Evolutionary conservation across 1,140 invertebrate species (phyloP).

Genomic region (Vanessa atalanta): DNA sequence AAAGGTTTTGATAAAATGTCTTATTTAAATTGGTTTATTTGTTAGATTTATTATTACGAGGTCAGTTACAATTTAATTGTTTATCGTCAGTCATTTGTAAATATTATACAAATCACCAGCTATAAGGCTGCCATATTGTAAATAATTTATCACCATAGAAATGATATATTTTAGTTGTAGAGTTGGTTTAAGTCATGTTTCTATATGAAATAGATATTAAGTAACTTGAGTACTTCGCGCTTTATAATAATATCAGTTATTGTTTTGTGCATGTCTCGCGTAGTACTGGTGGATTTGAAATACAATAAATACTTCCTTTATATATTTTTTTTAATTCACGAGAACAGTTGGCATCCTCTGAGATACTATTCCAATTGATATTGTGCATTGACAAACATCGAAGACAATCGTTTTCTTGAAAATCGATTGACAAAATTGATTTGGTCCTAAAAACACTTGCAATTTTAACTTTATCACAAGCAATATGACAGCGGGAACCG

Average conservation of each 20-base stretch:
- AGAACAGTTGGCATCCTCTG: too few relatives aligned
- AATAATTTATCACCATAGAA: conserved; percentile 22
- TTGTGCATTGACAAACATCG: too few relatives aligned
- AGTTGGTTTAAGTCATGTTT: neutral
- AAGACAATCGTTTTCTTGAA: too few relatives aligned
- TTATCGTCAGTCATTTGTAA: conserved; percentile 34
- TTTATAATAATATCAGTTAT: neutral
- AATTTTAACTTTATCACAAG: too few relatives aligned
- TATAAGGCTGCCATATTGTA: conserved; percentile 62
- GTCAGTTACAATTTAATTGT: conserved; percentile 11
- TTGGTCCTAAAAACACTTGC: too few relatives aligned
- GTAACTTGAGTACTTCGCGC: neutral
- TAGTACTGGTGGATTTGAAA: neutral
- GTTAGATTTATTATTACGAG: neutral
- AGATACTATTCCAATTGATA: too few relatives aligned
- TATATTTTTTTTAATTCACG: too few relatives aligned
- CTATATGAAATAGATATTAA: neutral
- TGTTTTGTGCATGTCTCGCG: neutral
- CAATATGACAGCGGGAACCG: too few relatives aligned
- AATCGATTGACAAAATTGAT: too few relatives aligned
- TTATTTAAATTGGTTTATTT: neutral
- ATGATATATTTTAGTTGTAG: neutral
- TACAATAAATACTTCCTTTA: too few relatives aligned
- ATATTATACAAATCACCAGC: conserved; percentile 50
- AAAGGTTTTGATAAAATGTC: conserved; percentile 1